Percentiles rank a stretch among this genome's conserved stretches.
Conservation (phyloP, 1,140 invertebrate species). For the Capitella teleta region DNA sequence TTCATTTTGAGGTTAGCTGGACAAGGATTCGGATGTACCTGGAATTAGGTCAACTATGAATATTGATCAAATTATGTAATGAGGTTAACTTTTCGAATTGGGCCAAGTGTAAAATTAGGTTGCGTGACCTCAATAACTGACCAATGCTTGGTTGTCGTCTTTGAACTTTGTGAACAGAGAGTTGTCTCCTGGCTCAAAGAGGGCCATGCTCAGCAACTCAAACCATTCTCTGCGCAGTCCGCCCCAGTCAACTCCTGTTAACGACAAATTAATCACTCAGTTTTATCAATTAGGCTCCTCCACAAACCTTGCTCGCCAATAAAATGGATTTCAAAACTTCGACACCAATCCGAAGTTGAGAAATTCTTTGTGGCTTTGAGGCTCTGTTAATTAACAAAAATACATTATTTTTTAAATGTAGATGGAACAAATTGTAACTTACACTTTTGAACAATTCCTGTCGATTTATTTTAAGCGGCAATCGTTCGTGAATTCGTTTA, state of each 20-base stretch:
- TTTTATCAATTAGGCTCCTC: background rate
- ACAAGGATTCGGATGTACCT: slow-evolving; percentile 76
- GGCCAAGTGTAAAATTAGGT: background rate
- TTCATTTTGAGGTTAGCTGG: slow-evolving; percentile 63
- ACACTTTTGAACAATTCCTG: slow-evolving; percentile 68
- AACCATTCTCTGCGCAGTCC: slow-evolving; percentile 88
- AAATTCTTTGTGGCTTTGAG: slow-evolving; percentile 69
- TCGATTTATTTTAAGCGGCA: slow-evolving; percentile 67
- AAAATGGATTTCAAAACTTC: slow-evolving; percentile 84
- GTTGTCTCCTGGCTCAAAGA: slow-evolving; percentile 60
- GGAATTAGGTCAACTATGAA: background rate
- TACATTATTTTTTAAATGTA: too few species aligned
- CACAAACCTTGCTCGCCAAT: slow-evolving; percentile 70
- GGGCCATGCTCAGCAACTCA: slow-evolving; percentile 68
- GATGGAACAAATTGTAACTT: too few species aligned
- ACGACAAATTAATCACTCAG: slow-evolving; percentile 9
- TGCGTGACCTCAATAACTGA: slow-evolving; percentile 17
- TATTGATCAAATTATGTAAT: background rate
- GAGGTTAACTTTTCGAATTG: background rate
- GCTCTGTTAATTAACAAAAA: too few species aligned
- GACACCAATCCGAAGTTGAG: slow-evolving; percentile 75
- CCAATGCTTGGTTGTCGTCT: slow-evolving; percentile 52
- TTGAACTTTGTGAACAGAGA: slow-evolving; percentile 74
- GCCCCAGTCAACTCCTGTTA: slow-evolving; percentile 79
- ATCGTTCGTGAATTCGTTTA: slow-evolving; percentile 68